These are phyloP conservation scores for Parus major DNA, from an alignment of 2,113 vertebrate species.

Conservation along the genomic window DNA sequence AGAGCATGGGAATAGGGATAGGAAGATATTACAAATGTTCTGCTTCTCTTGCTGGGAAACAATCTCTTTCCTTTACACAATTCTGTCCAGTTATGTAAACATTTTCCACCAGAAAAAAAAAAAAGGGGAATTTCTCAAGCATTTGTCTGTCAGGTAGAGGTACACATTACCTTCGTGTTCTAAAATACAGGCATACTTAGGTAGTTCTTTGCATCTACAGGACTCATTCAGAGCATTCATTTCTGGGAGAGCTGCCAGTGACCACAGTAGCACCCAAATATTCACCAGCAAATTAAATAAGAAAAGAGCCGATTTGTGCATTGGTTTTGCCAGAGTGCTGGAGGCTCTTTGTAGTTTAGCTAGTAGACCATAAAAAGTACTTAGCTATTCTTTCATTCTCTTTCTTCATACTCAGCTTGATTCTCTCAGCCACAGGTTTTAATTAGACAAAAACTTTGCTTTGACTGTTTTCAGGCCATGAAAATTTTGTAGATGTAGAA, in stretches of 20 bases:
- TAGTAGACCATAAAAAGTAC: slow-evolving; percentile 3
- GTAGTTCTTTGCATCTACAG: not conserved
- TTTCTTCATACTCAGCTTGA: not conserved
- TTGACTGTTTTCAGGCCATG: not conserved
- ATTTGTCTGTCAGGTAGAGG: not conserved
- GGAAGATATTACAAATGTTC: not conserved
- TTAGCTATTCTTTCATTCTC: slow-evolving; percentile 3
- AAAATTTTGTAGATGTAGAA: not conserved
- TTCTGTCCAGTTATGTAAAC: not conserved
- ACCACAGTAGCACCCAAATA: not conserved
- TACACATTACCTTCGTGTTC: not conserved
- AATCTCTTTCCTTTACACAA: not conserved
- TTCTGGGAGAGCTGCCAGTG: not conserved
- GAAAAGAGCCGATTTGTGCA: not conserved
- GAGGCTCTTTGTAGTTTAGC: not conserved
- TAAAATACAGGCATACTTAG: not conserved
- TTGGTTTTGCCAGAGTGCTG: slow-evolving; percentile 13
- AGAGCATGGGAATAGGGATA: not conserved
- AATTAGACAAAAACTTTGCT: slow-evolving; percentile 12
- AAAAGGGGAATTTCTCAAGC: not conserved
- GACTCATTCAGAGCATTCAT: not conserved
- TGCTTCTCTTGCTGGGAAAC: not conserved
- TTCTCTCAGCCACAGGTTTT: not conserved
- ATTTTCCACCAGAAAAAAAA: not conserved
- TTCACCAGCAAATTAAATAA: not conserved